A percentile compares a stretch with the other conserved stretches of the same genome.
Evolutionary conservation across 1,140 invertebrate genomes (phyloP).

Genomic region (Microplitis demolitor): DNA sequence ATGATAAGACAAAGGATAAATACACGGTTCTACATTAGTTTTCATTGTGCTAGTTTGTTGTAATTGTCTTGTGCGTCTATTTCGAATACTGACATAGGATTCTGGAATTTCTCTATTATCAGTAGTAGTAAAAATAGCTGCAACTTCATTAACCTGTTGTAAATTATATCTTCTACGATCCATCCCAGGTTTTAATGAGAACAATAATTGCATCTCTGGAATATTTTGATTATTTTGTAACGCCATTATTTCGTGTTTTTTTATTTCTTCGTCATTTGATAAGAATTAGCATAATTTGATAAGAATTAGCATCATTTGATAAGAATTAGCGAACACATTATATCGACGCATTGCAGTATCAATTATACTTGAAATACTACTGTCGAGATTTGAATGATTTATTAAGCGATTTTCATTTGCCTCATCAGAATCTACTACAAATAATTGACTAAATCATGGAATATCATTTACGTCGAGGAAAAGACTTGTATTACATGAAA

Average conservation of each 20-base stretch:
- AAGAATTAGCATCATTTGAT: slow-evolving; percentile 21
- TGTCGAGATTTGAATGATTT: not conserved
- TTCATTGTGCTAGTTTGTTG: not conserved
- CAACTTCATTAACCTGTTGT: slow-evolving; percentile 14
- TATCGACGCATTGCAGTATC: not conserved
- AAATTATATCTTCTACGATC: slow-evolving; percentile 9
- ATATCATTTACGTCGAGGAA: slow-evolving; percentile 13
- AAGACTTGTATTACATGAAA: too few species aligned
- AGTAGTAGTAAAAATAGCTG: slow-evolving; percentile 4
- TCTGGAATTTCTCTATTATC: slow-evolving; percentile 9
- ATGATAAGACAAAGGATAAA: slow-evolving; percentile 16
- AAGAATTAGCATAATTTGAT: too few species aligned
- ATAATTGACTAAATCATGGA: slow-evolving; percentile 17
- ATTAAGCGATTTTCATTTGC: not conserved
- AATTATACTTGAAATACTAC: not conserved
- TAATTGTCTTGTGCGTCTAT: slow-evolving; percentile 1
- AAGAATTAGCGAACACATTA: not conserved
- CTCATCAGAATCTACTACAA: slow-evolving; percentile 17
- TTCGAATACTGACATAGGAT: slow-evolving; percentile 9
- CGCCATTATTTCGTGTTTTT: not conserved
- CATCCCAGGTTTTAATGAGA: not conserved
- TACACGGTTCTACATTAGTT: slow-evolving; percentile 12
- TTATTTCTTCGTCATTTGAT: slow-evolving; percentile 13
- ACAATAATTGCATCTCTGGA: slow-evolving; percentile 12
- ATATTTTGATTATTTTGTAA: not conserved